These are phyloP conservation scores for Melipona quadrifasciata DNA, from an alignment of 1,140 invertebrate species.

Conservation along the genomic window DNA sequence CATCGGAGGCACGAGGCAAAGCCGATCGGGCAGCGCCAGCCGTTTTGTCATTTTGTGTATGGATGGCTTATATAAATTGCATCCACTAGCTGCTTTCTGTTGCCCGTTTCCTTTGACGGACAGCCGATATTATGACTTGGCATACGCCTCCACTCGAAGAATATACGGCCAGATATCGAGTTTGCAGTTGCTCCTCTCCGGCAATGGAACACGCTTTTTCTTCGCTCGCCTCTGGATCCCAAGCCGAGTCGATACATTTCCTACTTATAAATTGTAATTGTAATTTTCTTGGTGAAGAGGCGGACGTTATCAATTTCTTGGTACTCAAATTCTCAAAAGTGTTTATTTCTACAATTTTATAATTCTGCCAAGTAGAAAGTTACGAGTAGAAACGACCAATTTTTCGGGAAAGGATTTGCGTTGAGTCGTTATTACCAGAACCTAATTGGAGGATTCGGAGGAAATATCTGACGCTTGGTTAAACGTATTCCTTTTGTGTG, in stretches of 20 bases:
- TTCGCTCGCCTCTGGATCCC: neutral
- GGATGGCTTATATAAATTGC: conserved; percentile 17
- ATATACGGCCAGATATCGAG: neutral
- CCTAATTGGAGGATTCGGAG: too few relatives aligned
- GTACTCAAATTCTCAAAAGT: too few relatives aligned
- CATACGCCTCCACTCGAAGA: neutral
- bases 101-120: conserved; percentile 21
- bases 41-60: conserved; percentile 16
- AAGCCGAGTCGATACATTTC: too few relatives aligned
- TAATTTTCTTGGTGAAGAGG: too few relatives aligned
- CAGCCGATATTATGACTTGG: conserved; percentile 21
- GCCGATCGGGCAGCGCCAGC: neutral
- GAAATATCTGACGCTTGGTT: neutral
- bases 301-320: too few relatives aligned
- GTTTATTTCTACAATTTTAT: too few relatives aligned
- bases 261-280: too few relatives aligned
- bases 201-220: neutral
- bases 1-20: neutral
- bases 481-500: neutral
- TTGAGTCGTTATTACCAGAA: too few relatives aligned
- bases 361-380: too few relatives aligned
- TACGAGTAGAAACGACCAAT: too few relatives aligned
- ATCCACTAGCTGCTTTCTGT: neutral
- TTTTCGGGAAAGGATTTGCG: too few relatives aligned
- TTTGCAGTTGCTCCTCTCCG: neutral